phyloP scores from a whole-genome alignment of 1,140 invertebrate species.

The Diorhabda carinulata region DNA sequence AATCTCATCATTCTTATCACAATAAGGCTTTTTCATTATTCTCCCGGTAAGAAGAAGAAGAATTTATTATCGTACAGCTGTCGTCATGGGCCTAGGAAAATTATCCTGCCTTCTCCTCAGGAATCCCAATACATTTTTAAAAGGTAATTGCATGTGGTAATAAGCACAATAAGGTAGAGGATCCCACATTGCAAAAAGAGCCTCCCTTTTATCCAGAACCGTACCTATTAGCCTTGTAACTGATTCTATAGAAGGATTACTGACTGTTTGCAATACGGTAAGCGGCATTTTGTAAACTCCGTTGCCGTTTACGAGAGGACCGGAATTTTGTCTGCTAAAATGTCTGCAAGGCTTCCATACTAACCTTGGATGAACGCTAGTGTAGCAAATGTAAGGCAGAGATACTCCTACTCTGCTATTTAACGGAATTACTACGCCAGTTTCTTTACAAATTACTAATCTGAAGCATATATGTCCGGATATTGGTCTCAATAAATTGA shows the following conservation, averaged over 20 bases:
- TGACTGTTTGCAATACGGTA: conserved; percentile 50
- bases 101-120: conserved; percentile 45
- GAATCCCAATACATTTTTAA: conserved; percentile 56
- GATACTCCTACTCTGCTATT: conserved; percentile 71
- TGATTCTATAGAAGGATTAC: conserved; percentile 49
- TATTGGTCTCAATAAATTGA: conserved; percentile 58
- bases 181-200: conserved; percentile 76
- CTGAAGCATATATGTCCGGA: conserved; percentile 74
- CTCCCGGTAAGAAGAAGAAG: conserved; percentile 30
- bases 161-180: conserved; percentile 78
- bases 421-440: conserved; percentile 54
- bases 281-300: conserved; percentile 54
- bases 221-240: conserved; percentile 60
- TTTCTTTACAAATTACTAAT: conserved; percentile 55
- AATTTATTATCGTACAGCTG: conserved; percentile 36
- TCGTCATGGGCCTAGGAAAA: conserved; percentile 41
- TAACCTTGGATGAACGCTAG: conserved; percentile 59
- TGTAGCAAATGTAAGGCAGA: conserved; percentile 72
- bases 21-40: conserved; percentile 42
- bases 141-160: conserved; percentile 72
- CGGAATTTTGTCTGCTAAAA: conserved; percentile 55
- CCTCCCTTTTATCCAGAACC: conserved; percentile 68
- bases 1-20: conserved; percentile 5
- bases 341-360: conserved; percentile 61
- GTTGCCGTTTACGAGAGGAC: conserved; percentile 48